Evolutionary conservation across 2,888 invertebrate genomes (phyloP).

Genomic region (Rhyacophila evoluta): DNA sequence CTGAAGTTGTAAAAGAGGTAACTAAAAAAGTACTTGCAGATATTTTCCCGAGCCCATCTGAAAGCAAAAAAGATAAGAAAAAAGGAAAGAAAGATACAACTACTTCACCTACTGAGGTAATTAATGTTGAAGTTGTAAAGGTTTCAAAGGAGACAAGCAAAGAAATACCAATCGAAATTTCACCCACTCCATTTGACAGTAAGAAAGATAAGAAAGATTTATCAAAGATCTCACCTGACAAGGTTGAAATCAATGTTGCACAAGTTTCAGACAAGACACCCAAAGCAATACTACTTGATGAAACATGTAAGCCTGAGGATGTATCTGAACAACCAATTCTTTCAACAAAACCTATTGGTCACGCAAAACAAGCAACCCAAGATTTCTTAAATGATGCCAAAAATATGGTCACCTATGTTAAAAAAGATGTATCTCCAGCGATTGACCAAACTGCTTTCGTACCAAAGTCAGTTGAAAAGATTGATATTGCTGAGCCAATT

Average conservation of each 20-base stretch:
- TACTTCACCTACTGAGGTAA: too few relatives aligned
- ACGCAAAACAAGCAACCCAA: not conserved
- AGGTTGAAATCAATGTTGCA: not conserved
- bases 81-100: too few relatives aligned
- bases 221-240: too few relatives aligned
- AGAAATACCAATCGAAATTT: not conserved
- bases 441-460: too few relatives aligned
- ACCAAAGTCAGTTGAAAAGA: too few relatives aligned
- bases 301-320: not conserved
- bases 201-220: too few relatives aligned
- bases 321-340: not conserved
- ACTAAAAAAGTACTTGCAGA: too few relatives aligned
- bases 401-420: not conserved
- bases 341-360: not conserved
- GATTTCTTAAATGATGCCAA: constrained; percentile 4
- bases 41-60: too few relatives aligned
- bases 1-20: not conserved
- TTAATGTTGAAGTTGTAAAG: not conserved
- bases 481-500: not conserved
- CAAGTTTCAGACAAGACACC: not conserved
- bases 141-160: not conserved
- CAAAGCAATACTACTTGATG: not conserved
- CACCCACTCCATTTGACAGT: too few relatives aligned
- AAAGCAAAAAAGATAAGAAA: too few relatives aligned
- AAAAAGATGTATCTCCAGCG: not conserved